Conservation (phyloP, 1,140 invertebrate species). For the Bombus superbus region DNA sequence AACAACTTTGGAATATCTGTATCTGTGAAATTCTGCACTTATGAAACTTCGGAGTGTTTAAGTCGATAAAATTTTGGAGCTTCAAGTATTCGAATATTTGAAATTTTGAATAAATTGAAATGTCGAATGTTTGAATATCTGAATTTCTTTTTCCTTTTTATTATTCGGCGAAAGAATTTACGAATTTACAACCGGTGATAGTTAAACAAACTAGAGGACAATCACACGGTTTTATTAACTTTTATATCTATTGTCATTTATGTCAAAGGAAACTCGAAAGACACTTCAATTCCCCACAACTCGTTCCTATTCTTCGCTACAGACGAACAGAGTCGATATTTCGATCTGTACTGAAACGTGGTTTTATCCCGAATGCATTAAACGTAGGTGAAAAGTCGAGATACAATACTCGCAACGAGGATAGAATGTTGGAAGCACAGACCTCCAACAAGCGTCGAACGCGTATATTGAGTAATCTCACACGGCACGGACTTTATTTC, state of each 20-base stretch:
- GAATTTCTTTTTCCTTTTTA: not conserved
- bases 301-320: too few species aligned
- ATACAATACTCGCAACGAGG: not conserved
- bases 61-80: not conserved
- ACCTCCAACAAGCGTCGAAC: constrained; percentile 14
- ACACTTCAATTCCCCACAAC: too few species aligned
- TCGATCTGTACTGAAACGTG: not conserved
- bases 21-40: not conserved
- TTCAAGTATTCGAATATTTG: too few species aligned
- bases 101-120: too few species aligned
- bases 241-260: too few species aligned
- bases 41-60: not conserved
- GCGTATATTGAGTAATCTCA: constrained; percentile 41
- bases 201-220: too few species aligned
- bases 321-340: not conserved
- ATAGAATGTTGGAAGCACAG: not conserved
- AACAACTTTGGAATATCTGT: too few species aligned
- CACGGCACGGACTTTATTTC: constrained; percentile 27
- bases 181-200: too few species aligned
- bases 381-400: not conserved
- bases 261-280: too few species aligned
- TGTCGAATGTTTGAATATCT: too few species aligned
- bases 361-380: not conserved
- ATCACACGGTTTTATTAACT: too few species aligned
- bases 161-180: not conserved